Evolutionary conservation across 2,113 vertebrate species (phyloP).

Genomic region (Datnioides undecimradiatus): DNA sequence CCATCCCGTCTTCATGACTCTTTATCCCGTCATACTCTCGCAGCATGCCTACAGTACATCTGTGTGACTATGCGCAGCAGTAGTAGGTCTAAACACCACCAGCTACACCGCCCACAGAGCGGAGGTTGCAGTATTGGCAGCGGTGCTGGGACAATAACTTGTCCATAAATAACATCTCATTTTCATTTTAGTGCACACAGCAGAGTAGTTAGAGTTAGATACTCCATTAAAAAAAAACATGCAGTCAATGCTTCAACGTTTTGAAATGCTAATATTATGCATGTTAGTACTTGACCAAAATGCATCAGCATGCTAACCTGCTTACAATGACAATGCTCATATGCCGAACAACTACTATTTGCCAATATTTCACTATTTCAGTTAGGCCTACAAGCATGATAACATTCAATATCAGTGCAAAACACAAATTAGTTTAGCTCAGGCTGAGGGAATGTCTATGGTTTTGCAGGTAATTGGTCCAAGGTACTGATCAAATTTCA

Average conservation of each 20-base stretch:
- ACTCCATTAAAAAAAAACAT: conserved; percentile 21
- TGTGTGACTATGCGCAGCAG: conserved; percentile 50
- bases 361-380: neutral
- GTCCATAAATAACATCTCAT: conserved; percentile 74
- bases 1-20: conserved; percentile 32
- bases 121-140: conserved; percentile 74
- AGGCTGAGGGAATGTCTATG: neutral
- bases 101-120: conserved; percentile 69
- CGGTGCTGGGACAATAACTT: conserved; percentile 65
- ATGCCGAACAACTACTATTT: neutral
- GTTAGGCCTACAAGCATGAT: neutral
- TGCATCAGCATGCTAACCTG: neutral
- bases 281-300: conserved; percentile 6
- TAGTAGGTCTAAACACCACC: conserved; percentile 57
- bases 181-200: conserved; percentile 55
- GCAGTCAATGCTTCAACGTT: conserved; percentile 16
- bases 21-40: conserved; percentile 16
- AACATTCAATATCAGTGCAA: too few species aligned
- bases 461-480: neutral
- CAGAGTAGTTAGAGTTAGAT: conserved; percentile 51
- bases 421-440: neutral
- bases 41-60: conserved; percentile 40
- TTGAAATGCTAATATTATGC: conserved; percentile 29
- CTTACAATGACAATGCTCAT: neutral
- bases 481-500: neutral